Evolutionary conservation across 2,888 invertebrate species (phyloP).

Genomic region (Hyles lineata): DNA sequence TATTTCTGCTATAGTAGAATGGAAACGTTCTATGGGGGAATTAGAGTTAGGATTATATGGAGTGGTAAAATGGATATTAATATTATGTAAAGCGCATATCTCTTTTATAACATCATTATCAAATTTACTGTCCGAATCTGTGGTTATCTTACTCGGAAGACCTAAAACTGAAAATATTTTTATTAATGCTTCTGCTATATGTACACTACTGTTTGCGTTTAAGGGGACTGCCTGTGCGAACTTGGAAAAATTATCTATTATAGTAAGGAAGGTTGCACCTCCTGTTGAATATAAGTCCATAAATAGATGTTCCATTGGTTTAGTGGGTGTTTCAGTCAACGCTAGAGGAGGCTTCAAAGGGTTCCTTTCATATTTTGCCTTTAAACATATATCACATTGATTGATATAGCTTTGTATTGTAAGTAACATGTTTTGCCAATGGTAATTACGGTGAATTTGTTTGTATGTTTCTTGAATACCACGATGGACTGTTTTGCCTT

Average conservation of each 20-base stretch:
- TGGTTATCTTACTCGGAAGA: slow-evolving; percentile 41
- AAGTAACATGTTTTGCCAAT: slow-evolving; percentile 37
- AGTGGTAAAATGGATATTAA: slow-evolving; percentile 42
- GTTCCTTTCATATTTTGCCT: slow-evolving; percentile 47
- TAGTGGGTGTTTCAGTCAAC: slow-evolving; percentile 43
- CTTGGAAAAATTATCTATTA: slow-evolving; percentile 48
- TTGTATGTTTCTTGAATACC: slow-evolving; percentile 33
- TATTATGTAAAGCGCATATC: slow-evolving; percentile 40
- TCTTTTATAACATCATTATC: slow-evolving; percentile 46
- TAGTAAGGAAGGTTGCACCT: slow-evolving; percentile 41
- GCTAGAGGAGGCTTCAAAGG: slow-evolving; percentile 44
- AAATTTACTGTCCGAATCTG: slow-evolving; percentile 45
- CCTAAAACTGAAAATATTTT: slow-evolving; percentile 35
- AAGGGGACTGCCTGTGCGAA: slow-evolving; percentile 34
- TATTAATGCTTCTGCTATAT: slow-evolving; percentile 42
- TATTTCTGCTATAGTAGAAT: slow-evolving; percentile 38
- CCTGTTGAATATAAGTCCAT: slow-evolving; percentile 38
- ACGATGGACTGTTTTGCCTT: slow-evolving; percentile 32
- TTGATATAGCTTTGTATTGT: slow-evolving; percentile 46
- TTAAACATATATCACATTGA: slow-evolving; percentile 44
- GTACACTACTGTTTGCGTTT: slow-evolving; percentile 36
- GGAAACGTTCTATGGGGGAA: slow-evolving; percentile 41
- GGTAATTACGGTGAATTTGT: slow-evolving; percentile 32
- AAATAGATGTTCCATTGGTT: slow-evolving; percentile 42
- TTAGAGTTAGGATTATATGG: slow-evolving; percentile 43